Evolutionary conservation across 2,888 invertebrate species (phyloP), one percentile per base, ranked within the genome.

Genomic region (Falcaria lacertinaria): DNA sequence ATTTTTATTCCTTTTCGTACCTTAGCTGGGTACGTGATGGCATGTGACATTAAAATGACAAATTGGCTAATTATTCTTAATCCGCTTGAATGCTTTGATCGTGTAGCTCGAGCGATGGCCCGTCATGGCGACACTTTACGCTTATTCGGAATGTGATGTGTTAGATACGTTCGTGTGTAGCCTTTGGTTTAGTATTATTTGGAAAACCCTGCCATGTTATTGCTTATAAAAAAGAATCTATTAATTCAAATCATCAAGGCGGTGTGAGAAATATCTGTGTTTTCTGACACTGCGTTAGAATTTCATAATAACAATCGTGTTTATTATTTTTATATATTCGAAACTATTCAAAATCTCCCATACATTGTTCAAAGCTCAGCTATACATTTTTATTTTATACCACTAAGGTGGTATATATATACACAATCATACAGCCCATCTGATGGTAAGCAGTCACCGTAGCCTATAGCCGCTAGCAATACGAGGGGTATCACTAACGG

Each of bases 41-140:
- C 86, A 87, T 88, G 87, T 86, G 86, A 87, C 88, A 86, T 88
- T 86, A 85, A 88, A 88, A 88, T 88, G 88, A 89, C 80, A 85
- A 87, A 89, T 89, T 79, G 79, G 78, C 80, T 88, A 88, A 89
- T 89, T 89, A 87, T 86, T 88, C 86, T 86, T 83, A 76, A 86
- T 85, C 86, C 81, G 76, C 49, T 59, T 78, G 80, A 83, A 80
- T 74, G 77, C 74, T 78, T 80, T 81, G 82, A 84, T 80, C 71
- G 74, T 69, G 64, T 51, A 42, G 44, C 49, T 52, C 54, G 72
- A 77, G 66, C 79, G 80, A 78, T 74, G 80, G 64, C 47, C 69
- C 74, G 80, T 76, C 81, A 72, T 65, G 75, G 54, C 57, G 68
- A 60, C 60, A 50, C 48, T 57, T 68, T 63, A 67, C 61, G 54